A percentile compares a stretch with the other conserved stretches of the same genome.
Conservation (phyloP, 2,797 vertebrate species). For the Dryobates pubescens region DNA sequence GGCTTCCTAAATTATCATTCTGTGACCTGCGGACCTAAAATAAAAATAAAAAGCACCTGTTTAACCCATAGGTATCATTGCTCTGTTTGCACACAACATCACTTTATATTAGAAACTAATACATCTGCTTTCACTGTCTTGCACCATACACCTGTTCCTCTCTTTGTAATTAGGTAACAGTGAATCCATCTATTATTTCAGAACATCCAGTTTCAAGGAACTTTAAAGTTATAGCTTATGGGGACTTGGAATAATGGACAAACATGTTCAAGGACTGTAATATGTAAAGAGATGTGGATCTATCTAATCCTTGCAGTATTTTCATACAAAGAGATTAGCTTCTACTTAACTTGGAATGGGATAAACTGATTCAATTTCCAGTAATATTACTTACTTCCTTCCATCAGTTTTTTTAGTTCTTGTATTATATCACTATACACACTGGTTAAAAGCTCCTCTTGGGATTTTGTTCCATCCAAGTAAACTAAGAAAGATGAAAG, state of each 20-base stretch:
- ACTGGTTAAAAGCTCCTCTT: slow-evolving; percentile 81
- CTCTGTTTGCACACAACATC: not conserved
- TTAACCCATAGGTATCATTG: not conserved
- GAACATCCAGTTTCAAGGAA: not conserved
- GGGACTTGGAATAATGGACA: not conserved
- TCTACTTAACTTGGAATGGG: not conserved
- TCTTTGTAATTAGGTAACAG: not conserved
- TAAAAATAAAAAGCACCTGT: not conserved
- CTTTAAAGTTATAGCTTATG: not conserved
- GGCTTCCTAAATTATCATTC: not conserved
- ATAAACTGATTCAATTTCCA: not conserved
- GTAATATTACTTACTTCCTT: slow-evolving; percentile 73
- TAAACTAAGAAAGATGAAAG: slow-evolving; percentile 77
- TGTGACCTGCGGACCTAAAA: slow-evolving; percentile 41
- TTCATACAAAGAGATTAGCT: not conserved
- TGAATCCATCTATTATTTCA: not conserved
- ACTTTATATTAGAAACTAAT: not conserved
- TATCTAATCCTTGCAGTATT: not conserved
- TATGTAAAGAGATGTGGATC: not conserved
- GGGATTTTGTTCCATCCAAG: slow-evolving; percentile 87
- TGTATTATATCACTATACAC: slow-evolving; percentile 81
- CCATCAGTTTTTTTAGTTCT: slow-evolving; percentile 72
- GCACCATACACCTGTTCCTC: not conserved
- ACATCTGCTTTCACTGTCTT: not conserved
- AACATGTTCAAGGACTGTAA: not conserved